Conservation (phyloP, 1,140 invertebrate genomes). For the Geopemphigus sp. region DNA sequence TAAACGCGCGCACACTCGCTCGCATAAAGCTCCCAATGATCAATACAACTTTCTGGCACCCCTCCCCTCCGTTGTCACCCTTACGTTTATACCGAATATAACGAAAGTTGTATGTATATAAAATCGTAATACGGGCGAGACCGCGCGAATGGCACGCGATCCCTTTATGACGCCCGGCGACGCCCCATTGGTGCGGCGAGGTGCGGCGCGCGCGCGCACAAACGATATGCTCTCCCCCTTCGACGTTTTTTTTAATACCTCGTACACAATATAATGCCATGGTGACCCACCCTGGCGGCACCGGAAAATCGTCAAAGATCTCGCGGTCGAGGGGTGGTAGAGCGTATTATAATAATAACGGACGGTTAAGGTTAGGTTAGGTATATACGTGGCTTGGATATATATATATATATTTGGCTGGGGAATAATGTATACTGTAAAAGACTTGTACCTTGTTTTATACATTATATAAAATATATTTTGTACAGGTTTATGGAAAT, state of each 20-base stretch:
- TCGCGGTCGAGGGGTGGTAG: not conserved
- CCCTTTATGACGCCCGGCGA: constrained; percentile 30
- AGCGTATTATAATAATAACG: constrained; percentile 18
- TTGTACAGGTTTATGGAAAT: constrained; percentile 46
- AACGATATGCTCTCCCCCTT: not conserved
- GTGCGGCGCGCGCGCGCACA: constrained; percentile 12
- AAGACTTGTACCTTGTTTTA: not conserved
- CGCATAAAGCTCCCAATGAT: constrained; percentile 22
- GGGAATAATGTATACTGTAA: constrained; percentile 10
- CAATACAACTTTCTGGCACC: constrained; percentile 44
- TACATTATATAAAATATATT: constrained; percentile 1
- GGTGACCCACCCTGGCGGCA: not conserved
- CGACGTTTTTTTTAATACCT: not conserved
- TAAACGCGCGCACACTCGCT: not conserved
- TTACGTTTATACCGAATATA: not conserved
- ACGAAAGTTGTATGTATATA: not conserved
- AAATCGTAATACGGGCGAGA: constrained; percentile 33
- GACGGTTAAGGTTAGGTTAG: not conserved
- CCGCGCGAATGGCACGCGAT: constrained; percentile 41
- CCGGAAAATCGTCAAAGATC: constrained; percentile 45
- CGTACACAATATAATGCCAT: constrained; percentile 2
- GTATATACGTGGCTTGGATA: not conserved
- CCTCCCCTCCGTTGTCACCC: not conserved
- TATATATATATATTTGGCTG: not conserved
- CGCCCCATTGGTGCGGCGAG: constrained; percentile 37